phyloP scores from a whole-genome alignment of 2,888 invertebrate genomes.

The Drosophila fulvimacula region DNA sequence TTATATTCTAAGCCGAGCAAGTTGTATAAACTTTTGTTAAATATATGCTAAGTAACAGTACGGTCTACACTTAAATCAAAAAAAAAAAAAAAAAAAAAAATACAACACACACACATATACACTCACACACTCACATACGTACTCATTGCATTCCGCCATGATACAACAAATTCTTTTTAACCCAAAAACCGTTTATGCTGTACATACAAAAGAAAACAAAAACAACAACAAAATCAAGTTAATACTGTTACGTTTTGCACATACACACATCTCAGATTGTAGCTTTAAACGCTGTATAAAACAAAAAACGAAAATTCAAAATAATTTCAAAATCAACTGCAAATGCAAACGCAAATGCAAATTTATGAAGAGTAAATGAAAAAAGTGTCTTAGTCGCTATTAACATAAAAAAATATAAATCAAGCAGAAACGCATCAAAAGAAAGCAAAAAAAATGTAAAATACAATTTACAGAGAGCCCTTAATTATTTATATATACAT shows the following conservation, averaged over 20 bases:
- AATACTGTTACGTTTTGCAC: slow-evolving; percentile 41
- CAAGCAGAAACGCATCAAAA: slow-evolving; percentile 53
- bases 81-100: slow-evolving; percentile 36
- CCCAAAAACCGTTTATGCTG: slow-evolving; percentile 44
- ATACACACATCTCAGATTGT: slow-evolving; percentile 68
- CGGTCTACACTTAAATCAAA: slow-evolving; percentile 42
- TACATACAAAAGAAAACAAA: slow-evolving; percentile 52
- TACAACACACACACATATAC: slow-evolving; percentile 13
- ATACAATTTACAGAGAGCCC: slow-evolving; percentile 50
- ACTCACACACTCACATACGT: slow-evolving; percentile 21
- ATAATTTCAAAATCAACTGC: slow-evolving; percentile 35
- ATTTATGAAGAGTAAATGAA: slow-evolving; percentile 57
- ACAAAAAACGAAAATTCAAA: slow-evolving; percentile 32
- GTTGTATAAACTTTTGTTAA: slow-evolving; percentile 75
- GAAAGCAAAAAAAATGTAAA: slow-evolving; percentile 32
- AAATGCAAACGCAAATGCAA: slow-evolving; percentile 44
- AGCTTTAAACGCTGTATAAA: slow-evolving; percentile 77
- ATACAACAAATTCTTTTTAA: slow-evolving; percentile 27
- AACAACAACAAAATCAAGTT: slow-evolving; percentile 21
- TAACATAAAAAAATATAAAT: slow-evolving; percentile 37
- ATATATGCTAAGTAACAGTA: slow-evolving; percentile 65
- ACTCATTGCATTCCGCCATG: slow-evolving; percentile 66
- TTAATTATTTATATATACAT: slow-evolving; percentile 42
- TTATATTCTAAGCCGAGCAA: slow-evolving; percentile 68
- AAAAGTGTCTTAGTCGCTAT: slow-evolving; percentile 83